Evolutionary conservation across 2,113 vertebrate genomes (phyloP).

Genomic region (Melierax canorus): DNA sequence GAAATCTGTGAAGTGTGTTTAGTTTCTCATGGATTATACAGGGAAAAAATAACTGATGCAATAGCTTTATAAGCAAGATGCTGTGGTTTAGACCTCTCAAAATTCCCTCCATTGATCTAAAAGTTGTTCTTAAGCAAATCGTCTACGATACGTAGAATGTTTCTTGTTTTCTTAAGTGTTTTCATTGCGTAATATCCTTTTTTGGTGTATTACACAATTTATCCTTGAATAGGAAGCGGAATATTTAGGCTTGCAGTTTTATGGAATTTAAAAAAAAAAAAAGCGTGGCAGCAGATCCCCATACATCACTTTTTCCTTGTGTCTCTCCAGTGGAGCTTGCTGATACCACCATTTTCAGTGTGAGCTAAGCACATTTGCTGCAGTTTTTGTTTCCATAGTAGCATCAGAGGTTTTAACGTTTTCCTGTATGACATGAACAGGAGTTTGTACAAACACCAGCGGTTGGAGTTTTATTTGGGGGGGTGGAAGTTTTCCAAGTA

Average conservation of each 20-base stretch:
- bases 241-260: slow-evolving; percentile 32
- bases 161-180: background rate
- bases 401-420: background rate
- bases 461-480: background rate
- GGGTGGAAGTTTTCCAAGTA: slow-evolving; percentile 27
- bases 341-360: background rate
- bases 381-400: background rate
- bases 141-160: background rate
- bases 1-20: background rate
- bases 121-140: background rate
- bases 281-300: background rate
- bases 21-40: background rate
- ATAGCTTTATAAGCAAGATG: background rate
- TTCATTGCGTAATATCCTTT: background rate
- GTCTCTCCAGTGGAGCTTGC: background rate
- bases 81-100: background rate
- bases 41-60: background rate
- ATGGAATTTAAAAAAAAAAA: background rate
- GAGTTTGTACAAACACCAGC: background rate
- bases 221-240: slow-evolving; percentile 23
- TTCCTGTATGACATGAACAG: background rate
- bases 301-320: background rate
- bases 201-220: slow-evolving; percentile 2
- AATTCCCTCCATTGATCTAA: background rate
- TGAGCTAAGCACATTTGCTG: background rate